Evolutionary conservation across 1,140 invertebrate genomes (phyloP).

Genomic region (Elysia chlorotica): DNA sequence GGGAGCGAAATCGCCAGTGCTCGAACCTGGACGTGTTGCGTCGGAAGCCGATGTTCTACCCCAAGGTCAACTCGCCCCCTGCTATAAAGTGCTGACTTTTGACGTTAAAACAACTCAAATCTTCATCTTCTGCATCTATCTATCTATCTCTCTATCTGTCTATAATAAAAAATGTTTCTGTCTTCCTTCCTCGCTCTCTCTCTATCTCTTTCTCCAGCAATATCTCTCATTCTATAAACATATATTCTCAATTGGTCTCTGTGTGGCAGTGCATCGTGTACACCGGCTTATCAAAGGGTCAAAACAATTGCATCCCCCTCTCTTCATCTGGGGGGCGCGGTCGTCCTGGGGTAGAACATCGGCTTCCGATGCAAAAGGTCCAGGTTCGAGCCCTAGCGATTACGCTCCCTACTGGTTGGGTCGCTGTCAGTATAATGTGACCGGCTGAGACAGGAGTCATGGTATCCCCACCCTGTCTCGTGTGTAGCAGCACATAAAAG

Average conservation of each 20-base stretch:
- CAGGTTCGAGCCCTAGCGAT: conserved; percentile 1
- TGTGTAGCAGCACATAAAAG: conserved; percentile 12
- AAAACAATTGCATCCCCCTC: neutral
- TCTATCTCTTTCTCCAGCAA: neutral
- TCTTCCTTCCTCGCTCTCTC: neutral
- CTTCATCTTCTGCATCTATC: neutral
- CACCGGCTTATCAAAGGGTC: neutral
- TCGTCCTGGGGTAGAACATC: conserved; percentile 28
- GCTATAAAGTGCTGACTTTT: too few relatives aligned
- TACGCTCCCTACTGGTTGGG: too few relatives aligned
- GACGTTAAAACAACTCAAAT: too few relatives aligned
- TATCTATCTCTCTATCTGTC: neutral
- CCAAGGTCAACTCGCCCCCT: too few relatives aligned
- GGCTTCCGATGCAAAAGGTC: too few relatives aligned
- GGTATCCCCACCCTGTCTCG: conserved; percentile 5
- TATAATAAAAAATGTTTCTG: too few relatives aligned
- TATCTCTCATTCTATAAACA: too few relatives aligned
- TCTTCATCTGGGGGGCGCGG: conserved; percentile 22
- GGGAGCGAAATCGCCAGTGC: too few relatives aligned
- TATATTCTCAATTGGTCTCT: conserved; percentile 1
- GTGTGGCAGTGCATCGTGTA: neutral
- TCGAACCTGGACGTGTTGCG: too few relatives aligned
- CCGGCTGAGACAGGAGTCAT: too few relatives aligned
- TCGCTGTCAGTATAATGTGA: too few relatives aligned
- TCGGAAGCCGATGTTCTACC: too few relatives aligned